Base-by-base conservation (phyloP, 1,140 invertebrate genomes). In the Dendroctonus valens region DNA sequence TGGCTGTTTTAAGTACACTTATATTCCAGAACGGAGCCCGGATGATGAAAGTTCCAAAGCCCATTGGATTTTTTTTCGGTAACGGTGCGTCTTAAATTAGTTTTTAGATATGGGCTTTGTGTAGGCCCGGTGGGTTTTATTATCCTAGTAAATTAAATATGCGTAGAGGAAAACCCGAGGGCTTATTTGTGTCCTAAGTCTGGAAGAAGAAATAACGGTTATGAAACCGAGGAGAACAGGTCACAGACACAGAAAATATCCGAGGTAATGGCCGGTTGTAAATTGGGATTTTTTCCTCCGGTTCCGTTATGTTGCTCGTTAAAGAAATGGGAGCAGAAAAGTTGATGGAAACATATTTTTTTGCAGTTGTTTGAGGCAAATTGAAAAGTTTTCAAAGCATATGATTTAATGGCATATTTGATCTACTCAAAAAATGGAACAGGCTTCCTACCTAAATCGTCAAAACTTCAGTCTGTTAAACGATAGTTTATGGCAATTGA, bases 61-160 rank as follows among this genome's bases (percentile, higher is more conserved):
- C 26, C 26, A 2, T 26, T 3, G 26, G 26, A 26, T 26, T 26
- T 26, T 26, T 26, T 26, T 26, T 26, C 3, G 26, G 26, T 26
- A 26, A 26, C 3, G 54, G 58, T 59, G 58, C 44, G 42, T 59
- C 44, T 62, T 62, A 62, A 62, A 62, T 62, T 15, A 62, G 59
- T 62, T 62, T 62, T 62, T 39, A 42, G 41, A 52, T 41, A 40
- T 62, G n/a, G 48, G n/a, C 49, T 59, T 41, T 39, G 48, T 51
- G 50, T 53, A 62, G 59, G 49, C 48, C 59, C 49, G 59, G 59
- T 62, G 59, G 59, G 51, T 62, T 62, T 62, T 62, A 62, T 51
- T 62, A 62, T 41, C 6, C 59, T 53, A 62, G 40, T 62, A 62
- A 62, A 62, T 62, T 62, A 62, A 53, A 62, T 62, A 62, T 62